Percentiles rank a stretch among this genome's conserved stretches.
phyloP scores from a whole-genome alignment of 2,888 invertebrate genomes.

The Baccha elongata region DNA sequence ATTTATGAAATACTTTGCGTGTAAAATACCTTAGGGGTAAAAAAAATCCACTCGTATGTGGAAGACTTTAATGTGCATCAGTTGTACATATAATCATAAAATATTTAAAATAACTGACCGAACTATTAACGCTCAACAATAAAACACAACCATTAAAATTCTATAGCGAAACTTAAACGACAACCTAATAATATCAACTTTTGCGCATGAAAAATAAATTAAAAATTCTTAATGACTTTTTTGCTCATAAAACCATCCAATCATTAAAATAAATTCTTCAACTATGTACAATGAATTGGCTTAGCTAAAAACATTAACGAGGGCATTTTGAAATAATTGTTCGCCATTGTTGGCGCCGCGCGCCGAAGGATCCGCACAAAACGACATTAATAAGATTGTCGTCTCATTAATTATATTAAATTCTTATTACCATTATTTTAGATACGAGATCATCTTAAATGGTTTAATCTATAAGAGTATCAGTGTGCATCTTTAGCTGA shows the following conservation, averaged over 20 bases:
- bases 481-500: background rate
- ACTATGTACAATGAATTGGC: constrained; percentile 13
- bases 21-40: too few relatives aligned
- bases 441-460: background rate
- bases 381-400: constrained; percentile 24
- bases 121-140: too few relatives aligned
- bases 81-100: too few relatives aligned
- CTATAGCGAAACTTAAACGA: background rate
- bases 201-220: background rate
- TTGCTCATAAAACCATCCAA: constrained; percentile 18
- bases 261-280: constrained; percentile 11
- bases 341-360: background rate
- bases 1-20: too few relatives aligned
- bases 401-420: constrained; percentile 39
- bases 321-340: constrained; percentile 17
- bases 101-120: too few relatives aligned
- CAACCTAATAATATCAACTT: background rate
- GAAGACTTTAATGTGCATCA: too few relatives aligned
- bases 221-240: constrained; percentile 18
- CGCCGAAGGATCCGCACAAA: constrained; percentile 12
- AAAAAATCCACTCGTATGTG: too few relatives aligned
- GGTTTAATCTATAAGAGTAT: background rate
- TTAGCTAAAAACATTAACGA: background rate
- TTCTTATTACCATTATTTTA: constrained; percentile 24
- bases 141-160: background rate